Conservation (phyloP, 2,888 invertebrate species). For the Sinelater perroti region DNA sequence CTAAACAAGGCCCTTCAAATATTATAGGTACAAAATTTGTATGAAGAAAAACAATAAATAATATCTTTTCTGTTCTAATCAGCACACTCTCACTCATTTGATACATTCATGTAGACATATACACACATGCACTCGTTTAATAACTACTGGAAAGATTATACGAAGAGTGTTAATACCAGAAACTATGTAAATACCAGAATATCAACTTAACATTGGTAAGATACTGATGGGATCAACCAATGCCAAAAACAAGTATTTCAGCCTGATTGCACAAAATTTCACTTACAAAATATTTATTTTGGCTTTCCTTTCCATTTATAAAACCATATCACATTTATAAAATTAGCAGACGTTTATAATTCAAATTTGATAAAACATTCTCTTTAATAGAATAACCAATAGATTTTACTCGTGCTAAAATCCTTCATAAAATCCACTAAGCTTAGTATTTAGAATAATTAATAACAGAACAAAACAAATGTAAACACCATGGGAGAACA, state of each 20-base stretch:
- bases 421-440: not conserved
- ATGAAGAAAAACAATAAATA: conserved; percentile 28
- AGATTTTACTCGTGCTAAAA: not conserved
- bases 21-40: conserved; percentile 25
- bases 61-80: conserved; percentile 2
- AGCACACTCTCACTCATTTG: conserved; percentile 7
- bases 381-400: not conserved
- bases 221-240: not conserved
- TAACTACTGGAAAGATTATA: conserved; percentile 23
- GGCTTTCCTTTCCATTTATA: conserved; percentile 21
- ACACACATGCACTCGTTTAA: conserved; percentile 17
- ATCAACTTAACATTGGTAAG: not conserved
- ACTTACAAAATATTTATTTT: conserved; percentile 29
- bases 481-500: too few relatives aligned
- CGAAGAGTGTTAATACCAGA: conserved; percentile 20
- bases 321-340: conserved; percentile 33
- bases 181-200: conserved; percentile 13
- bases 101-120: conserved; percentile 5
- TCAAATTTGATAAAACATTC: not conserved
- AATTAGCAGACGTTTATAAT: conserved; percentile 16
- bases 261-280: conserved; percentile 27
- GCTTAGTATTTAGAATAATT: not conserved
- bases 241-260: not conserved
- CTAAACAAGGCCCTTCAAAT: conserved; percentile 12
- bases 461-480: not conserved